Conservation (phyloP, 2,888 invertebrate genomes). For the Atethmia centrago region DNA sequence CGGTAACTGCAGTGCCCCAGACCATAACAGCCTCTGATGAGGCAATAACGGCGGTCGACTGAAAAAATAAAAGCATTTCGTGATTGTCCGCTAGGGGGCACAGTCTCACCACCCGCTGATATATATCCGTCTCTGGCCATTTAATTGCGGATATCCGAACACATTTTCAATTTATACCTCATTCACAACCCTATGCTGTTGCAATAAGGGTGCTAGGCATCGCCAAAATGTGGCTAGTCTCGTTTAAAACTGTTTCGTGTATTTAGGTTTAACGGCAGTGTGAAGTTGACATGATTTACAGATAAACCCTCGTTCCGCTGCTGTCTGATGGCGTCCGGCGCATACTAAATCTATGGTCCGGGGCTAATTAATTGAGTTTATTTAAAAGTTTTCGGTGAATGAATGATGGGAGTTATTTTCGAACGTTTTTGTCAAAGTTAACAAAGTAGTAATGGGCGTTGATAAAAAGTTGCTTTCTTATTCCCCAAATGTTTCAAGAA, state of each 20-base stretch:
- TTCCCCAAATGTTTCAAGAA: not conserved
- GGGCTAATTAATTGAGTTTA: slow-evolving; percentile 42
- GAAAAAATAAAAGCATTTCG: slow-evolving; percentile 89
- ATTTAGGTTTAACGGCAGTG: slow-evolving; percentile 57
- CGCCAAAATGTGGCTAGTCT: slow-evolving; percentile 30
- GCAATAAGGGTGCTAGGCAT: slow-evolving; percentile 42
- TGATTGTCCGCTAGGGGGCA: slow-evolving; percentile 80
- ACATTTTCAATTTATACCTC: slow-evolving; percentile 53
- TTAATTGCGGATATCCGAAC: slow-evolving; percentile 77
- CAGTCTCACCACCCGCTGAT: slow-evolving; percentile 72
- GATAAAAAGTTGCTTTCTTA: not conserved
- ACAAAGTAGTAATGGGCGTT: not conserved
- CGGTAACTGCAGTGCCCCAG: slow-evolving; percentile 72
- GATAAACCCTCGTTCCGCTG: slow-evolving; percentile 53
- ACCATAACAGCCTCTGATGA: slow-evolving; percentile 82
- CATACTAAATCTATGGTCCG: slow-evolving; percentile 41
- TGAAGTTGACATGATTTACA: slow-evolving; percentile 66
- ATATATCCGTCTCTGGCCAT: slow-evolving; percentile 67
- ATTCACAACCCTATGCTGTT: slow-evolving; percentile 48
- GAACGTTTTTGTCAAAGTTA: not conserved
- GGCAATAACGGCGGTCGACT: slow-evolving; percentile 81
- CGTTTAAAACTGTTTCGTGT: slow-evolving; percentile 62
- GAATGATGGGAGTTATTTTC: slow-evolving; percentile 20
- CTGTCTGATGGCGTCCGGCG: slow-evolving; percentile 26
- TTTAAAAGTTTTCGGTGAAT: slow-evolving; percentile 30